These are phyloP conservation scores for Physella acuta DNA, from an alignment of 1,140 invertebrate genomes.

Conservation along the genomic window DNA sequence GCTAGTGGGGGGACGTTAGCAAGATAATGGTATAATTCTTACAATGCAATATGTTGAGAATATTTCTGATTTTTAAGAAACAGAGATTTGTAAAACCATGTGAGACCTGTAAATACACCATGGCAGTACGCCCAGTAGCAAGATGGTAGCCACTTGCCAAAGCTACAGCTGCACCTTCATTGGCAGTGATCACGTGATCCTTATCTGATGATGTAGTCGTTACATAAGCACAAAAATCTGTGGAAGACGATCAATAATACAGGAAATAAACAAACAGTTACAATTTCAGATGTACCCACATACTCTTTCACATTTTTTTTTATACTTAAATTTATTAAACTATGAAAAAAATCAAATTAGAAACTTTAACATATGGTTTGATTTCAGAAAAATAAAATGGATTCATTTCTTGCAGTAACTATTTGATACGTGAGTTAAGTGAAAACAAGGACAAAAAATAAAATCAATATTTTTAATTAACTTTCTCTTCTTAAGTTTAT, in stretches of 20 bases:
- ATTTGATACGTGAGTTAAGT: too few relatives aligned
- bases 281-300: background rate
- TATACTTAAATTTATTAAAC: background rate
- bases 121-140: slow-evolving; percentile 57
- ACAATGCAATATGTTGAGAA: too few relatives aligned
- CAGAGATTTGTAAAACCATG: too few relatives aligned
- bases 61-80: too few relatives aligned
- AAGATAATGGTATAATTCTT: too few relatives aligned
- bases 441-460: too few relatives aligned
- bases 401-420: too few relatives aligned
- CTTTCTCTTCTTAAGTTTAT: too few relatives aligned
- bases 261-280: background rate
- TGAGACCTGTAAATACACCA: slow-evolving; percentile 63
- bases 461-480: too few relatives aligned
- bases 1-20: too few relatives aligned
- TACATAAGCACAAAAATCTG: slow-evolving; percentile 63
- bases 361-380: too few relatives aligned
- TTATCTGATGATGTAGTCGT: slow-evolving; percentile 52
- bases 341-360: background rate
- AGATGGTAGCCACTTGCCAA: slow-evolving; percentile 61
- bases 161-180: slow-evolving; percentile 61
- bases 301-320: background rate
- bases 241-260: slow-evolving; percentile 28
- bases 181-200: slow-evolving; percentile 60
- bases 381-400: too few relatives aligned